Base-by-base conservation (phyloP, 2,888 invertebrate species). In the Drosophila picticornis region DNA sequence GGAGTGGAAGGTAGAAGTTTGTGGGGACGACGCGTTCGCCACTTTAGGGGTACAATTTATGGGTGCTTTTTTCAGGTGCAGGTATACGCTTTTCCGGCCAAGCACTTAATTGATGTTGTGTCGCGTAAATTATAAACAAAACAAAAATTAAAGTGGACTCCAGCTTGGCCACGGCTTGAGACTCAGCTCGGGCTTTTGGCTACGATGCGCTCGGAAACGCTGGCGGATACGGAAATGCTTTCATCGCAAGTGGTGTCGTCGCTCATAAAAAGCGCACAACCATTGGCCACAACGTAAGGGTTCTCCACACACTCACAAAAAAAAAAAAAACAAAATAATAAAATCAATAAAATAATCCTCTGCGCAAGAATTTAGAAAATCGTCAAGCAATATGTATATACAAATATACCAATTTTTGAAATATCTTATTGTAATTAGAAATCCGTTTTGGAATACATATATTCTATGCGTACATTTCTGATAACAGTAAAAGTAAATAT, bases 41-140 rank as follows among this genome's bases (percentile, higher is more conserved):
- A 89, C 90, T 88, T 88, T 84, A 84, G 83, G 77, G 77, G 67
- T 75, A 79, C 73, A 88, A 88, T 88, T 90, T 88, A 88, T 90
- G 87, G 83, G 53, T 72, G 81, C 88, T 91, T 90, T 86, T 90
- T 91, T 90, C 91, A 92, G 87, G 84, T 90, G 91, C 91, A 91
- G 90, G 89, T 92, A 91, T 92, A 86, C 88, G 86, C 90, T 88
- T 83, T 87, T 88, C 87, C 87, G 88, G 86, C 88, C 87, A 90
- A 92, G 92, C 87, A 92, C 91, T 92, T 92, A 92, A 92, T 92
- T 92, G 92, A 92, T 92, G 92, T 91, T 92, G 92, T 92, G 92
- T 91, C 92, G 91, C 92, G 92, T 92, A 92, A 92, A 92, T 92
- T 92, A 92, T 92, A 84, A 88, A 88, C 87, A 90, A 86, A 84